Conservation (phyloP, 2,888 invertebrate genomes). For the Mythimna albipuncta region DNA sequence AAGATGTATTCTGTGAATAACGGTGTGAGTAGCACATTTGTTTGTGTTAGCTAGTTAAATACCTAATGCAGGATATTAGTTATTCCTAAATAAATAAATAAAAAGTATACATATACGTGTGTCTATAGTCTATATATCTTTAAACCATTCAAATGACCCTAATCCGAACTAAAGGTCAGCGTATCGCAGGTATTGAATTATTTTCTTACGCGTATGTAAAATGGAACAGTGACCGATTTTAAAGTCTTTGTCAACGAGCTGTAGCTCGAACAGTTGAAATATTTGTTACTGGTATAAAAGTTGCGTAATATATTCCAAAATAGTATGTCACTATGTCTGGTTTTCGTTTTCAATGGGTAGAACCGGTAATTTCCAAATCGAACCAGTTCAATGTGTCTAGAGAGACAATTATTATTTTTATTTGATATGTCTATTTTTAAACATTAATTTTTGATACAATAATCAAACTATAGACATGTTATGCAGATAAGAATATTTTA, state of each 20-base stretch:
- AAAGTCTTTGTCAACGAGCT: constrained; percentile 4
- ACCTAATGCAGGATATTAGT: too few species aligned
- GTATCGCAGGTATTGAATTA: constrained; percentile 14
- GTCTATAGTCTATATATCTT: constrained; percentile 1
- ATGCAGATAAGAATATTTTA: background rate
- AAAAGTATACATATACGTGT: too few species aligned
- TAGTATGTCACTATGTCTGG: constrained; percentile 6
- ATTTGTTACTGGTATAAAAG: constrained; percentile 25
- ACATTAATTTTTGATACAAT: background rate
- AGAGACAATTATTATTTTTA: background rate
- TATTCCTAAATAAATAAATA: too few species aligned
- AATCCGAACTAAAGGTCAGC: constrained; percentile 19
- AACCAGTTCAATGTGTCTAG: constrained; percentile 14
- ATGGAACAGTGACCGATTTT: constrained; percentile 36
- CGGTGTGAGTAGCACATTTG: too few species aligned
- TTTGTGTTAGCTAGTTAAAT: too few species aligned
- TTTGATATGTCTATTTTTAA: too few species aligned
- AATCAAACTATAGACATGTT: background rate
- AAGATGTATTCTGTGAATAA: too few species aligned
- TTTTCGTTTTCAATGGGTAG: constrained; percentile 31
- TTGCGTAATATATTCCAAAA: constrained; percentile 23
- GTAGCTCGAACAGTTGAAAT: background rate
- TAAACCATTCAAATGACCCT: constrained; percentile 2
- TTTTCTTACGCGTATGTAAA: constrained; percentile 26
- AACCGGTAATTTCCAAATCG: constrained; percentile 26